Evolutionary conservation across 2,888 invertebrate species (phyloP).

Genomic region (Fabriciana adippe): DNA sequence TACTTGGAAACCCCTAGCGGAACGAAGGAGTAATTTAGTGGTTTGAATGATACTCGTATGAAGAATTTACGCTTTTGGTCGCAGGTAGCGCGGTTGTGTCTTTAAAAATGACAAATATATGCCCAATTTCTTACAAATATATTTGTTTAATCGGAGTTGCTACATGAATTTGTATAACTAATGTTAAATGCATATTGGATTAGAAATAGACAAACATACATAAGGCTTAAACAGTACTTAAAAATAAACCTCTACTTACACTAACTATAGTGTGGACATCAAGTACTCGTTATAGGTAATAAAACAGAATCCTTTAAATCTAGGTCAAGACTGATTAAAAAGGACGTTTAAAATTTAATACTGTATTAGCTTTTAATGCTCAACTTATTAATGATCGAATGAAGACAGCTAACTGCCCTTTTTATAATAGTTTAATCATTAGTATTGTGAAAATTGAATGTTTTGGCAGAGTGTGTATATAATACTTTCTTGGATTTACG

Average conservation of each 20-base stretch:
- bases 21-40: background rate
- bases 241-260: background rate
- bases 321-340: constrained; percentile 13
- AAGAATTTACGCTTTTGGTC: constrained; percentile 22
- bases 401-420: too few relatives aligned
- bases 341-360: constrained; percentile 14
- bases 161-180: too few relatives aligned
- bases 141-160: background rate
- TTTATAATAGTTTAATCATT: too few relatives aligned
- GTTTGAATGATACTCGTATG: constrained; percentile 18
- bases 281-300: constrained; percentile 1
- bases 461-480: too few relatives aligned
- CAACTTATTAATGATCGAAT: background rate
- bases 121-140: background rate
- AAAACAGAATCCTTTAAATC: background rate
- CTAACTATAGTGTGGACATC: background rate
- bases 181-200: too few relatives aligned
- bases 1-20: constrained; percentile 26
- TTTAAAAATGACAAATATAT: background rate
- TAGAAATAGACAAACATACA: too few relatives aligned
- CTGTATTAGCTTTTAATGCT: background rate
- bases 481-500: too few relatives aligned
- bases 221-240: too few relatives aligned
- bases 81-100: constrained; percentile 3
- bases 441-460: too few relatives aligned